A percentile compares a stretch with the other conserved stretches of the same genome.
These are phyloP conservation scores for Rutilus rutilus DNA, from an alignment of 2,113 vertebrate species.

Conservation along the genomic window DNA sequence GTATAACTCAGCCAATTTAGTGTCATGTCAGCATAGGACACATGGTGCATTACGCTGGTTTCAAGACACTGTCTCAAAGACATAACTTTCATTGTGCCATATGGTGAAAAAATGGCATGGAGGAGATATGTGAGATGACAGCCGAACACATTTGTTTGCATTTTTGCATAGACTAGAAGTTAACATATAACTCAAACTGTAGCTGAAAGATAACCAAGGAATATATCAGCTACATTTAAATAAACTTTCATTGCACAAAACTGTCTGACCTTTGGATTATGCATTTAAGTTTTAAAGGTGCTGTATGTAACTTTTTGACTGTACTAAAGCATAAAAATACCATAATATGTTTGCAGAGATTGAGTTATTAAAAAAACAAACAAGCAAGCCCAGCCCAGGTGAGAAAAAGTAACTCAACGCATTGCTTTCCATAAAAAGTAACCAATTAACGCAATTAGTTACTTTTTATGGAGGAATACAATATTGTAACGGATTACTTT, in stretches of 20 bases:
- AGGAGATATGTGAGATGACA: not conserved
- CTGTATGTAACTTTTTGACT: too few species aligned
- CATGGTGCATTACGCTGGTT: not conserved
- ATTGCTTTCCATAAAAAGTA: too few species aligned
- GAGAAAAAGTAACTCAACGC: too few species aligned
- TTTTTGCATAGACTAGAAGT: not conserved
- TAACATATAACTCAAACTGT: not conserved
- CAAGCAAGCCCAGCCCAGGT: too few species aligned
- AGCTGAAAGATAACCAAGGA: not conserved
- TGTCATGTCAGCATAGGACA: not conserved
- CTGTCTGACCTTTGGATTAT: not conserved
- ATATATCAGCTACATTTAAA: not conserved
- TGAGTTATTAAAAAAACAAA: too few species aligned
- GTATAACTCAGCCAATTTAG: not conserved
- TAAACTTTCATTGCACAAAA: not conserved
- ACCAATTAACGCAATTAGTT: too few species aligned
- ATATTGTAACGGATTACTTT: too few species aligned
- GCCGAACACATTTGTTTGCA: not conserved
- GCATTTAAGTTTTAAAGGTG: not conserved
- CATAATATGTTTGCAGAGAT: too few species aligned
- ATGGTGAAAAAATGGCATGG: not conserved
- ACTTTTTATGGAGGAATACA: too few species aligned
- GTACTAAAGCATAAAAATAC: too few species aligned
- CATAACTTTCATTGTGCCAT: not conserved
- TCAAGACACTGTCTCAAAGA: not conserved